Evolutionary conservation across 2,113 vertebrate genomes (phyloP), one percentile per base, ranked within the genome.

Genomic region (Heteronetta atricapilla): DNA sequence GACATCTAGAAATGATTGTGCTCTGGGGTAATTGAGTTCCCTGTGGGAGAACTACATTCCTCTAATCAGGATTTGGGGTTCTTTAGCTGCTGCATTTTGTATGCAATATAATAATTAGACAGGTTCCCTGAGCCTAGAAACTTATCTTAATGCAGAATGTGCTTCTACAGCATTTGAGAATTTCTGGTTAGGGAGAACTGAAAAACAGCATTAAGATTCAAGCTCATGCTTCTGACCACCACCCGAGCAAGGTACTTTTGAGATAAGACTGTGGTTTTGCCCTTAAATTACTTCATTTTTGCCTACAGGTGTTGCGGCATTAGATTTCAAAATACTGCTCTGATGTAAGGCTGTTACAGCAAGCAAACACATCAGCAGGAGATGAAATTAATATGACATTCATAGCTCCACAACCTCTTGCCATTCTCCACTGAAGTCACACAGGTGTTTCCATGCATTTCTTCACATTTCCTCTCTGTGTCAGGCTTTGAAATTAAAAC

Each of bases 191-290:
- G 67, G 59, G 15, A 53, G 16, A 91, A 62, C 28, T 46, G 34
- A 69, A 82, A 82, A 89, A 38, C 12, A 86, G 42, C 17, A 48
- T 84, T 87, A 89, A 81, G 42, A 90, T 90, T 82, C 44, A 53
- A 58, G 70, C 58, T 89, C 78, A 75, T 68, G 31, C 66, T 84
- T 92, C 13, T 75, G 70, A 87, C 73, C 89, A 74, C 25, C 53
- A 93, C 38, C 73, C 63, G 82, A 38, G 68, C 58, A 85, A 78
- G 63, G 74, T 55, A 20, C 38, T 82, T 94, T 62, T 44, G 69
- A 76, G 91, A 89, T 93, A 92, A 97, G 81, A 16, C 77, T 70
- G 14, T 68, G 67, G 50, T 40, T 85, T 85, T 80, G 28, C 59
- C 42, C 42, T 83, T 88, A 91, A 82, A 89, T 74, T 23, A 52